Percentiles rank a stretch among this genome's conserved stretches.
These are phyloP conservation scores for Microdon myrmicae DNA, from an alignment of 2,888 invertebrate genomes.

Conservation along the genomic window DNA sequence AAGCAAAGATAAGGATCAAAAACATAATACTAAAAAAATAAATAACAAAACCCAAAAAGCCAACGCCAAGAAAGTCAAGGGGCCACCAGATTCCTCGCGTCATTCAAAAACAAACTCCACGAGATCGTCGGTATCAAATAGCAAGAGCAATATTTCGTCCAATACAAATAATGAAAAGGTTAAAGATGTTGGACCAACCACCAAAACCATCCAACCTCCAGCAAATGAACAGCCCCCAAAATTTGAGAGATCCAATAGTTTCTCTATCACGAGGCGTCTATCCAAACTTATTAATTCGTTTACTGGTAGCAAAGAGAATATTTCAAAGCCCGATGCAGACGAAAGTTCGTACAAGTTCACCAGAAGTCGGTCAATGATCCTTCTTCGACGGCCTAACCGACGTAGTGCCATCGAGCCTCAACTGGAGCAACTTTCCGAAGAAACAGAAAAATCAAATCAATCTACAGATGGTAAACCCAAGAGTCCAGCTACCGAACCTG, in stretches of 20 bases:
- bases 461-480: conserved; percentile 55
- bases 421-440: conserved; percentile 65
- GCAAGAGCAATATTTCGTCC: conserved; percentile 18
- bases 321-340: conserved; percentile 55
- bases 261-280: conserved; percentile 62
- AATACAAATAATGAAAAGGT: conserved; percentile 34
- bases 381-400: conserved; percentile 62
- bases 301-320: conserved; percentile 65
- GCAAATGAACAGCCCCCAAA: conserved; percentile 57
- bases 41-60: conserved; percentile 16
- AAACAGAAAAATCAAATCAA: conserved; percentile 60
- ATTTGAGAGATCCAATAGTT: conserved; percentile 65
- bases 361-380: conserved; percentile 65
- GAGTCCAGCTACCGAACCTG: conserved; percentile 29
- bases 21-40: conserved; percentile 26
- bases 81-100: conserved; percentile 15
- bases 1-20: conserved; percentile 36
- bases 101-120: conserved; percentile 24
- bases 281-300: conserved; percentile 63
- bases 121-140: background rate
- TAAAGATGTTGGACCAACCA: conserved; percentile 18
- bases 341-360: conserved; percentile 60
- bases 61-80: conserved; percentile 24
- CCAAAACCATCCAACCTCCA: conserved; percentile 23
- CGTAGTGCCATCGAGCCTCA: conserved; percentile 64